phyloP scores from a whole-genome alignment of 2,113 vertebrate genomes.

The Cephalopterus ornatus region DNA sequence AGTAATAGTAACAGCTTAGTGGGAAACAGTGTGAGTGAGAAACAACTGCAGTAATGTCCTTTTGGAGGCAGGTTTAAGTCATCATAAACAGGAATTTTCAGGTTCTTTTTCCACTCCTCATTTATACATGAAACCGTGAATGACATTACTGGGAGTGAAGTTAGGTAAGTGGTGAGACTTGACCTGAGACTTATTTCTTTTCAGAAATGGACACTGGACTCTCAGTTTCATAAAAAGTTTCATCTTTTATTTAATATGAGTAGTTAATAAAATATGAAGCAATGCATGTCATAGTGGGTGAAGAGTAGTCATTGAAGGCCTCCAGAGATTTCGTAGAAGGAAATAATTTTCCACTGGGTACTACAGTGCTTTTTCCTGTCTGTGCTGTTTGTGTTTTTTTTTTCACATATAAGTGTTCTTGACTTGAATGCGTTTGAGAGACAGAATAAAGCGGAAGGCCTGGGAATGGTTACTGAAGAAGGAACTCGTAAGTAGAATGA shows the following conservation, averaged over 20 bases:
- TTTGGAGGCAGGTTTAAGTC: neutral
- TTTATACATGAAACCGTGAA: neutral
- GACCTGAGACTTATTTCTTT: neutral
- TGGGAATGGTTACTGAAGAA: conserved; percentile 99
- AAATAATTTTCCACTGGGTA: neutral
- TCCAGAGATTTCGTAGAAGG: neutral
- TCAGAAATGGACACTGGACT: neutral
- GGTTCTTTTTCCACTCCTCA: neutral
- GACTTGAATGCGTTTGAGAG: conserved; percentile 98
- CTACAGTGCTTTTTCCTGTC: neutral
- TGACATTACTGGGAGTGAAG: neutral
- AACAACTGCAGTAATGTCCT: neutral
- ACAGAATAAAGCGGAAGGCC: conserved; percentile 98
- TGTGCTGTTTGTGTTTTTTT: neutral
- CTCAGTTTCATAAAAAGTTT: neutral
- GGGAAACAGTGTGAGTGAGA: neutral
- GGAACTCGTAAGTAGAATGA: conserved; percentile 90
- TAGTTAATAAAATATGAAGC: neutral
- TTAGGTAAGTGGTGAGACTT: neutral
- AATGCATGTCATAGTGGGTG: neutral
- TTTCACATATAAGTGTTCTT: conserved; percentile 82
- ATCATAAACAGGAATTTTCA: neutral
- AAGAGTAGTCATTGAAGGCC: neutral
- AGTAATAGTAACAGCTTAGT: neutral
- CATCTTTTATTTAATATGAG: neutral